Conservation (phyloP, 2,888 invertebrate genomes). For the Nephrotoma flavescens region DNA sequence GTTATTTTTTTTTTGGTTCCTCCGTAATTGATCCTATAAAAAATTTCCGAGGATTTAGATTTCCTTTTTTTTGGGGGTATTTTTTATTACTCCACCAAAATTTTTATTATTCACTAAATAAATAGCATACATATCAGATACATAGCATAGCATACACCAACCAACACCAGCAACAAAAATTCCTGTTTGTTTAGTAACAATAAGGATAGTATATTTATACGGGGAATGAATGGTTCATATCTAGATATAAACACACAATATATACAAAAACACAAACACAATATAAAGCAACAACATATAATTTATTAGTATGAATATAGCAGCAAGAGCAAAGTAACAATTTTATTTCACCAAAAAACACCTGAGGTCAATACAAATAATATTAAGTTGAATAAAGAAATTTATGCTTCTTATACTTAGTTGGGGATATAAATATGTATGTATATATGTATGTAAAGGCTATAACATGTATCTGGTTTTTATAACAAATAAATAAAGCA, state of each 20-base stretch:
- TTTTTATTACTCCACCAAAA: neutral
- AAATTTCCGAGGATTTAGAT: neutral
- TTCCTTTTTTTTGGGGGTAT: neutral
- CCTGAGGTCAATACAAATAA: slow-evolving; percentile 3
- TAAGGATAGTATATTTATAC: neutral
- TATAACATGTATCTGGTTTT: neutral
- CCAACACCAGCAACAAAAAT: neutral
- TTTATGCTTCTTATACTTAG: neutral
- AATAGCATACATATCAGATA: neutral
- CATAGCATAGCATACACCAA: neutral
- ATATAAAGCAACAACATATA: neutral
- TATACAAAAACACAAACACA: neutral
- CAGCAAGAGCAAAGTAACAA: neutral
- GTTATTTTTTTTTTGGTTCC: neutral
- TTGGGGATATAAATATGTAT: neutral
- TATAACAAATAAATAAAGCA: neutral
- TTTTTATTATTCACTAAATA: neutral
- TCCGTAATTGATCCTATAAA: neutral
- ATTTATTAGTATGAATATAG: neutral
- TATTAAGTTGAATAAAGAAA: neutral
- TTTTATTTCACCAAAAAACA: neutral
- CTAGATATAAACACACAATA: neutral
- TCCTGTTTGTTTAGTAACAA: neutral
- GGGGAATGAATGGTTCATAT: neutral
- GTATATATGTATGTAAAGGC: neutral